Evolutionary conservation across 2,113 vertebrate genomes (phyloP).

Genomic region (Empidonax alnorum): DNA sequence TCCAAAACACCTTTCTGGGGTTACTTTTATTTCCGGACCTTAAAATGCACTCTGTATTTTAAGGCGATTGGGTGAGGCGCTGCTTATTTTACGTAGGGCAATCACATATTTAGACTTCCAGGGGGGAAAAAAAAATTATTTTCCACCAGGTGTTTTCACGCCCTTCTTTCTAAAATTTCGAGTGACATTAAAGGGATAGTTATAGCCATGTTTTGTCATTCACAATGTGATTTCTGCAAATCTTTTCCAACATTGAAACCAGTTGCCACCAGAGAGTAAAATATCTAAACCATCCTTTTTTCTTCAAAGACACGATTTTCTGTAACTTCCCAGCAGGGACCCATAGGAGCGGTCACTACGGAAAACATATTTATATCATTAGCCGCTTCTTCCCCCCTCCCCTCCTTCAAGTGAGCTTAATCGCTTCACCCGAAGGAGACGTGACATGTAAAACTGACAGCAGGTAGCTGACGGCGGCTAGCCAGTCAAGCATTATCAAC

Average conservation of each 20-base stretch:
- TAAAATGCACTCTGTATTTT: neutral
- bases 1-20: constrained; percentile 30
- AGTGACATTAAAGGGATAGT: neutral
- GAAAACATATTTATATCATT: neutral
- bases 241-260: neutral
- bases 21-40: constrained; percentile 35
- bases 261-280: neutral
- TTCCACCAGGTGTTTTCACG: neutral
- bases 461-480: neutral
- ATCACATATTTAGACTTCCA: neutral
- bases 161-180: neutral
- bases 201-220: neutral
- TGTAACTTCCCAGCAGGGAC: neutral
- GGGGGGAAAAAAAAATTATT: neutral
- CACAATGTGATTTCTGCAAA: neutral
- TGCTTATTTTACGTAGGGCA: neutral
- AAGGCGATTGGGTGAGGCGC: neutral
- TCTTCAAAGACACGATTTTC: neutral
- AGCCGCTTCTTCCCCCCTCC: neutral
- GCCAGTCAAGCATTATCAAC: neutral
- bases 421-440: neutral
- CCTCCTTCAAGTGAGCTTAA: neutral
- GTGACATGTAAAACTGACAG: neutral
- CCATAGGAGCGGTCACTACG: neutral
- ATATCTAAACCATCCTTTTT: neutral